Evolutionary conservation across 2,113 vertebrate genomes (phyloP).

Genomic region (Ctenomys sociabilis): DNA sequence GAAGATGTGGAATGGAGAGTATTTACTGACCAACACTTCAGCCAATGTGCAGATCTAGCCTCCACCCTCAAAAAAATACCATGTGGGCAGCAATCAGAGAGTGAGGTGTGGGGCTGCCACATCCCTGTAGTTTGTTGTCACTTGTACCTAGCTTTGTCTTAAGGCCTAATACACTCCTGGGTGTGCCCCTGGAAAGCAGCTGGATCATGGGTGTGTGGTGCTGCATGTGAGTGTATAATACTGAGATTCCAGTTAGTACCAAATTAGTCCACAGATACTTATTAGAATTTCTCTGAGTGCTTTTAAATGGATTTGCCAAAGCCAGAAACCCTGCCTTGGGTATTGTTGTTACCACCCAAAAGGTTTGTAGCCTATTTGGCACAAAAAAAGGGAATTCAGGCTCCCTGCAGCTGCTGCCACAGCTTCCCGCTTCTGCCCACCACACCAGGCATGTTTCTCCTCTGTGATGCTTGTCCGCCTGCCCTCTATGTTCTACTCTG

Average conservation of each 20-base stretch:
- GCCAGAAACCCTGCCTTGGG: neutral
- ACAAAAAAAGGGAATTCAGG: neutral
- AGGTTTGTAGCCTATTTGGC: neutral
- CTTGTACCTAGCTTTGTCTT: neutral
- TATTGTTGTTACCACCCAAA: neutral
- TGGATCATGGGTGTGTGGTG: neutral
- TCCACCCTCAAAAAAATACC: neutral
- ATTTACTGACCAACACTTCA: neutral
- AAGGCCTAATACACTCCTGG: neutral
- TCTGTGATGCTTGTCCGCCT: neutral
- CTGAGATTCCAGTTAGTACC: neutral
- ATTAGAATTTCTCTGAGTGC: neutral
- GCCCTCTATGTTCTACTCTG: neutral
- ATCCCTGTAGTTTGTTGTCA: neutral
- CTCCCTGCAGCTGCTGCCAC: neutral
- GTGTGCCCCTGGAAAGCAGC: neutral
- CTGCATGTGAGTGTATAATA: neutral
- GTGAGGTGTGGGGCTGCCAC: neutral
- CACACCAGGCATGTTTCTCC: neutral
- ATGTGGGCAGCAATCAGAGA: neutral
- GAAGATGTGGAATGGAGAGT: neutral
- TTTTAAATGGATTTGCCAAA: neutral
- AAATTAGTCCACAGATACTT: neutral
- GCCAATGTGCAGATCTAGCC: neutral
- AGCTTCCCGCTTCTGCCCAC: neutral